Evolutionary conservation across 2,888 invertebrate genomes (phyloP).

Genomic region (Labia minor): DNA sequence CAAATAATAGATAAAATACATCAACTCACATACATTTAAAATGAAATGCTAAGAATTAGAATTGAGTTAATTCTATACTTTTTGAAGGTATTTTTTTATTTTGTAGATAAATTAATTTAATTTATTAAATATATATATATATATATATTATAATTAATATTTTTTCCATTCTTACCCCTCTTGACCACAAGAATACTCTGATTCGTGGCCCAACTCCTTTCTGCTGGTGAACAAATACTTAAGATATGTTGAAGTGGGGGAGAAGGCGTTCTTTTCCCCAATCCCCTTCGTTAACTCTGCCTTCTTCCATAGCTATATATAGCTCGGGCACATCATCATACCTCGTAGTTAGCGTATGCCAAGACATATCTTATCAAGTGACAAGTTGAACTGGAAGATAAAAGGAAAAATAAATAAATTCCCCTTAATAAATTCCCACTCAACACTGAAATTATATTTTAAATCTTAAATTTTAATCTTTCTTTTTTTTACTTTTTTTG

Average conservation of each 20-base stretch:
- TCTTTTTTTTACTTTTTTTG: background rate
- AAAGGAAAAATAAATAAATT: background rate
- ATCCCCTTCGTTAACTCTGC: background rate
- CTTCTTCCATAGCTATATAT: background rate
- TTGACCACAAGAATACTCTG: no score
- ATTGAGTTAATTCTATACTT: no score
- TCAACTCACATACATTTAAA: no score
- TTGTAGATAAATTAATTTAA: constrained; percentile 13
- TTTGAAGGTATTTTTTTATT: no score
- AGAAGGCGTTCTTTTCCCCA: background rate
- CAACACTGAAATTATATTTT: background rate
- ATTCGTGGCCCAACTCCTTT: no score
- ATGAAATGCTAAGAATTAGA: no score
- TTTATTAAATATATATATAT: background rate
- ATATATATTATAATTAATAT: background rate
- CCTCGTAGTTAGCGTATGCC: background rate
- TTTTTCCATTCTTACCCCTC: no score
- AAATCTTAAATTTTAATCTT: background rate
- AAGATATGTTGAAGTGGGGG: background rate
- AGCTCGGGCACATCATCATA: background rate
- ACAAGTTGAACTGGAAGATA: constrained; percentile 1
- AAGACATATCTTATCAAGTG: constrained; percentile 8
- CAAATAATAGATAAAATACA: no score
- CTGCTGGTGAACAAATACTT: background rate
- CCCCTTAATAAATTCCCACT: no score